Base-by-base conservation (phyloP, 2,113 vertebrate species). In the Diglossa brunneiventris region DNA sequence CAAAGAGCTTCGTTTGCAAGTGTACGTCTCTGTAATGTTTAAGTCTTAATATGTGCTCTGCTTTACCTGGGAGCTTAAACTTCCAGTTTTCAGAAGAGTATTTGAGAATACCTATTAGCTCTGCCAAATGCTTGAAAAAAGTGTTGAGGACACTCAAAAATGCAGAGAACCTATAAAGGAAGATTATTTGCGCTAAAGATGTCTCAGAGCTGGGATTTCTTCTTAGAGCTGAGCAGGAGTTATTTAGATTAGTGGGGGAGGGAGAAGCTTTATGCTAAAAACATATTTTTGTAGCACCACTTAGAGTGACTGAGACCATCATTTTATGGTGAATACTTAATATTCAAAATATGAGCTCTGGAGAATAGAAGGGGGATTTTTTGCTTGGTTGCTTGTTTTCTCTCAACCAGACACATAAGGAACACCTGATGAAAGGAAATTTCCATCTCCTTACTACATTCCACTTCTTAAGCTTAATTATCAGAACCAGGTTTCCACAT, bases 41-140 rank as follows among this genome's bases (percentile, higher is more conserved):
- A 96, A 97, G 96, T 96, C 95, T 96, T 90, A 96, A 81, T 95
- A 92, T 89, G 94, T 95, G 80, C 88, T 94, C 94, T 97, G 95
- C 87, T 77, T 77, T 95, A 77, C 68, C 12, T 95, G 63, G 82
- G 46, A 94, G 72, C 50, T 90, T 95, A 88, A 86, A 81, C 22
- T 95, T 91, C 62, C 68, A 55, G 37, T 88, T 86, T 68, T 75
- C 53, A 78, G 62, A 85, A 64, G 27, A 77, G 14, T 55, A 72
- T 56, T 44, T 93, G 68, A 92, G 27, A 86, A 90, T 63, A 94
- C 17, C 37, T 90, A 52, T n/a, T 74, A 77, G 63, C 22, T 86
- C 61, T 61, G 61, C 47, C 85, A 95, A 90, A 86, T 2, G 5
- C 35, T 84, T 83, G 61, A 61, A 87, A 94, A 81, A 91, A 53